Percentiles rank a stretch among this genome's conserved stretches.
Conservation (phyloP, 2,113 vertebrate species). For the Festucalex cinctus region DNA sequence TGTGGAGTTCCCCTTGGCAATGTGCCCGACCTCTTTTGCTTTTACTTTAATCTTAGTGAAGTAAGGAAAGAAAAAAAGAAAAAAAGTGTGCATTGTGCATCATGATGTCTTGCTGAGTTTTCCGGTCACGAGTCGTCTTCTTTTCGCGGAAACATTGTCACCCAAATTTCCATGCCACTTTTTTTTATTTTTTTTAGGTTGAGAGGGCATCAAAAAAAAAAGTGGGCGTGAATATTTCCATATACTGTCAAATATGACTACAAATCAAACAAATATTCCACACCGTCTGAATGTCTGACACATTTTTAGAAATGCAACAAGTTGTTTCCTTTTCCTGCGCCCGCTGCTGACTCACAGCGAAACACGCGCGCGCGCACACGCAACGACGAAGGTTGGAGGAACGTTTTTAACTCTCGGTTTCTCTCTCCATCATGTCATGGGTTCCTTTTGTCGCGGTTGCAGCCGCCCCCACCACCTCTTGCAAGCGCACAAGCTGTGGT, state of each 20-base stretch:
- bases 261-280: background rate
- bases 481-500: background rate
- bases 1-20: background rate
- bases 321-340: background rate
- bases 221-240: background rate
- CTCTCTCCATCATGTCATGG: background rate
- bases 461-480: background rate
- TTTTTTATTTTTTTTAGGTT: background rate
- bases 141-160: background rate
- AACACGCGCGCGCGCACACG: background rate
- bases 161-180: background rate
- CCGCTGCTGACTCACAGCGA: slow-evolving; percentile 4
- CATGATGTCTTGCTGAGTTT: background rate
- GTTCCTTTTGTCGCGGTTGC: background rate
- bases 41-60: background rate
- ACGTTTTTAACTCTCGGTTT: background rate
- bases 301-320: background rate
- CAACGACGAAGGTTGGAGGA: background rate
- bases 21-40: background rate
- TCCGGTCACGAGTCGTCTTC: background rate
- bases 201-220: background rate
- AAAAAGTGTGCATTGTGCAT: background rate
- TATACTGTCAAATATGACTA: background rate
- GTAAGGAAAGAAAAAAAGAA: background rate
- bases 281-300: background rate